Percentiles rank a stretch among this genome's conserved stretches.
Evolutionary conservation across 1,140 invertebrate species (phyloP).

Genomic region (Galendromus occidentalis): DNA sequence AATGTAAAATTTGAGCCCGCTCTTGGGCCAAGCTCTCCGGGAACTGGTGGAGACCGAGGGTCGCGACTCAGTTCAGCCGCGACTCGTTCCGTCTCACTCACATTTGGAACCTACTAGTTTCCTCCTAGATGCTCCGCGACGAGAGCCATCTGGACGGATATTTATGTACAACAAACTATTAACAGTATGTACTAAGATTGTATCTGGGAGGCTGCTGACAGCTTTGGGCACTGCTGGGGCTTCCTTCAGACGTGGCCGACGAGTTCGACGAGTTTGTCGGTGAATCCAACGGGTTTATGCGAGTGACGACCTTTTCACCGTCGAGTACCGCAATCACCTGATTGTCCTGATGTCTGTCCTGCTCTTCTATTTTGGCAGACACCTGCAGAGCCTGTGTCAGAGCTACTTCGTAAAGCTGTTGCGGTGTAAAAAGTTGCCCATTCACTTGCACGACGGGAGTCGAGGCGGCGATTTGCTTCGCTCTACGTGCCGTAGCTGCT

Average conservation of each 20-base stretch:
- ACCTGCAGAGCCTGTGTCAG: conserved; percentile 2
- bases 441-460: conserved; percentile 4
- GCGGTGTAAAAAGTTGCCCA: conserved; percentile 4
- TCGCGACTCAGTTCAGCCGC: too few species aligned
- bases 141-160: conserved; percentile 11
- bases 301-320: conserved; percentile 58
- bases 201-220: conserved; percentile 8
- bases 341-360: neutral
- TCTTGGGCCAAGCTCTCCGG: too few species aligned
- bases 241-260: neutral
- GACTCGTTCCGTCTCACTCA: too few species aligned
- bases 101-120: too few species aligned
- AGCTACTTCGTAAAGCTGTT: conserved; percentile 2
- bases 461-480: conserved; percentile 1
- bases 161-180: conserved; percentile 16
- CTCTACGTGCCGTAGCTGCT: neutral
- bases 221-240: conserved; percentile 6
- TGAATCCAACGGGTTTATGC: conserved; percentile 39
- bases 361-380: conserved; percentile 1
- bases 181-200: conserved; percentile 20
- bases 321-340: conserved; percentile 50
- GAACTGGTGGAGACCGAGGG: too few species aligned
- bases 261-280: conserved; percentile 9
- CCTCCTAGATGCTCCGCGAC: too few species aligned
- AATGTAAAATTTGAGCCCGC: too few species aligned